Percentiles rank a stretch among this genome's conserved stretches.
Evolutionary conservation across 2,888 invertebrate genomes (phyloP).

Genomic region (Aspidiotus destructor): DNA sequence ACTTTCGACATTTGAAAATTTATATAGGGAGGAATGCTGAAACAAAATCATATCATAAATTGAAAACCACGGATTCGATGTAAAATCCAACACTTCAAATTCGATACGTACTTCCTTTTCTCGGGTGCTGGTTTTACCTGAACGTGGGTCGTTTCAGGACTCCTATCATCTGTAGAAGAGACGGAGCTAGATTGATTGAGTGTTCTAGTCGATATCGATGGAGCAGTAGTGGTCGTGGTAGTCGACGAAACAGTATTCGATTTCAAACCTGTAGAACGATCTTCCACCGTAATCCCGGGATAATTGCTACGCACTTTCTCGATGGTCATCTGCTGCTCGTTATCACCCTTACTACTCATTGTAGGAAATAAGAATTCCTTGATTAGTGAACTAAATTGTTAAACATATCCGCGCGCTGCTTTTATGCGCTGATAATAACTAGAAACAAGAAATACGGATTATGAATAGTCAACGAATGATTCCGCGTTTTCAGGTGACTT

Average conservation of each 20-base stretch:
- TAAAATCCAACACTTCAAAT: too few species aligned
- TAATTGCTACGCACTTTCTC: neutral
- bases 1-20: neutral
- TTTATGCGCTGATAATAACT: too few species aligned
- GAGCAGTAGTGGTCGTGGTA: neutral
- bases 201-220: neutral
- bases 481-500: too few species aligned
- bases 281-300: neutral
- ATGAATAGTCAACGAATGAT: too few species aligned
- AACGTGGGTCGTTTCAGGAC: neutral
- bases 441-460: too few species aligned
- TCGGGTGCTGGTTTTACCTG: neutral
- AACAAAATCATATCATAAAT: neutral
- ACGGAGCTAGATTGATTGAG: neutral
- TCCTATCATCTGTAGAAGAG: neutral
- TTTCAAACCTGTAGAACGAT: neutral
- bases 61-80: too few species aligned
- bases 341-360: slow-evolving; percentile 1
- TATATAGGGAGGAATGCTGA: neutral
- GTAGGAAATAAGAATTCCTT: neutral
- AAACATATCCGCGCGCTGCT: too few species aligned
- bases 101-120: neutral
- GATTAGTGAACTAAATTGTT: too few species aligned
- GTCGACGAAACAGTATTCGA: neutral
- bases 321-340: neutral